Evolutionary conservation across 2,113 vertebrate species (phyloP).

Genomic region (Elephas maximus): DNA sequence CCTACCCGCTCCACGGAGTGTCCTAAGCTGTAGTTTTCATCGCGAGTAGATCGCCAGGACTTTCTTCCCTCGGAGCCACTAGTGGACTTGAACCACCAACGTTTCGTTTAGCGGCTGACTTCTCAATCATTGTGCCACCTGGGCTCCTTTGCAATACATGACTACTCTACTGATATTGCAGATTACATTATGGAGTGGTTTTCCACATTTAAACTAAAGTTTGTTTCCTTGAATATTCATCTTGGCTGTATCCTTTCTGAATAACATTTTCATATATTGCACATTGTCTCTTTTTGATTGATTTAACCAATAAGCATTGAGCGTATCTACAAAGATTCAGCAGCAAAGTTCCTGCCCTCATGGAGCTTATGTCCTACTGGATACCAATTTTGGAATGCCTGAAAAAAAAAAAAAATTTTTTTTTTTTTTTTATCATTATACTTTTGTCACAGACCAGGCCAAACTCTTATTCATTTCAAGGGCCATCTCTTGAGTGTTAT

Average conservation of each 20-base stretch:
- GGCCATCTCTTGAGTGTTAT: not conserved
- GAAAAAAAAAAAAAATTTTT: too few relatives aligned
- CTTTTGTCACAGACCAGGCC: not conserved
- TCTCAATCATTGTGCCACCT: too few relatives aligned
- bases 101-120: too few relatives aligned
- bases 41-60: too few relatives aligned
- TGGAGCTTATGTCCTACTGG: not conserved
- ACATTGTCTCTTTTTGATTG: not conserved
- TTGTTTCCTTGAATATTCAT: conserved; percentile 1
- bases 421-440: not conserved
- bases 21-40: too few relatives aligned
- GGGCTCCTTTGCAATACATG: too few relatives aligned
- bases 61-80: too few relatives aligned
- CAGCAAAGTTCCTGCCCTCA: not conserved
- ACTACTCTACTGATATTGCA: too few relatives aligned
- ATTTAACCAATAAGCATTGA: not conserved
- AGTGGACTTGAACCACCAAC: too few relatives aligned
- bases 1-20: too few relatives aligned
- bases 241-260: not conserved
- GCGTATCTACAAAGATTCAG: not conserved
- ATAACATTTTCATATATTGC: not conserved
- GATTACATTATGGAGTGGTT: too few relatives aligned
- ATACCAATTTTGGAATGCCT: not conserved
- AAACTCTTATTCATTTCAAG: not conserved
- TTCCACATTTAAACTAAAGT: too few relatives aligned